Evolutionary conservation across 2,888 invertebrate species (phyloP).

Genomic region (Agrotis clavis): DNA sequence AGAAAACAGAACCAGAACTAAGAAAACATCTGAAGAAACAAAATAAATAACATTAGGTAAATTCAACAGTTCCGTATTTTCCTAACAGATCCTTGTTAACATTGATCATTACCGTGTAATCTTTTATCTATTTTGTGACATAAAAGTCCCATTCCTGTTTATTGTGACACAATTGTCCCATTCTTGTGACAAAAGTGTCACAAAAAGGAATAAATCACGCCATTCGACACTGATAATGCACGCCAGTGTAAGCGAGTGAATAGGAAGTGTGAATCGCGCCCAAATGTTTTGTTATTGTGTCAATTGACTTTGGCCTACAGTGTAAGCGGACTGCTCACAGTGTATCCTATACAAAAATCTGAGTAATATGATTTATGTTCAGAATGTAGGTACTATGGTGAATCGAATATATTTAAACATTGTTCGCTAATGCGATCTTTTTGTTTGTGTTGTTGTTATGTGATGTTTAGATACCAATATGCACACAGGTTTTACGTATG

Average conservation of each 20-base stretch:
- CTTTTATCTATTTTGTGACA: too few species aligned
- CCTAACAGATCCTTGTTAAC: background rate
- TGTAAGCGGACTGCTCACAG: constrained; percentile 17
- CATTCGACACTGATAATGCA: constrained; percentile 39
- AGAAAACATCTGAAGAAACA: background rate
- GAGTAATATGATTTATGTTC: constrained; percentile 23
- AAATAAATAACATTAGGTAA: background rate
- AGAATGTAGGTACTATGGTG: background rate
- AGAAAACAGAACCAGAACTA: background rate
- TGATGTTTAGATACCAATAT: too few species aligned
- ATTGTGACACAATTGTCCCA: constrained; percentile 9
- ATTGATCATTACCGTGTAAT: constrained; percentile 1
- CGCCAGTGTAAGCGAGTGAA: constrained; percentile 30
- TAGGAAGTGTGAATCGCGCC: constrained; percentile 21
- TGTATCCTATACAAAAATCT: constrained; percentile 19
- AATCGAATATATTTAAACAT: background rate
- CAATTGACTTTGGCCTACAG: constrained; percentile 35
- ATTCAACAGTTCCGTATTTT: background rate
- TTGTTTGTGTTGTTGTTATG: too few species aligned
- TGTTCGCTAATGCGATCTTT: background rate
- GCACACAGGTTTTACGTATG: too few species aligned
- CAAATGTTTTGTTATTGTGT: constrained; percentile 44
- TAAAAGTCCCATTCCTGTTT: background rate
- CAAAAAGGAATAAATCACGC: constrained; percentile 25
- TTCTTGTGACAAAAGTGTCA: constrained; percentile 14